Percentiles rank a stretch among this genome's conserved stretches.
Conservation (phyloP, 1,140 invertebrate genomes). For the Wiebesia pumilae region DNA sequence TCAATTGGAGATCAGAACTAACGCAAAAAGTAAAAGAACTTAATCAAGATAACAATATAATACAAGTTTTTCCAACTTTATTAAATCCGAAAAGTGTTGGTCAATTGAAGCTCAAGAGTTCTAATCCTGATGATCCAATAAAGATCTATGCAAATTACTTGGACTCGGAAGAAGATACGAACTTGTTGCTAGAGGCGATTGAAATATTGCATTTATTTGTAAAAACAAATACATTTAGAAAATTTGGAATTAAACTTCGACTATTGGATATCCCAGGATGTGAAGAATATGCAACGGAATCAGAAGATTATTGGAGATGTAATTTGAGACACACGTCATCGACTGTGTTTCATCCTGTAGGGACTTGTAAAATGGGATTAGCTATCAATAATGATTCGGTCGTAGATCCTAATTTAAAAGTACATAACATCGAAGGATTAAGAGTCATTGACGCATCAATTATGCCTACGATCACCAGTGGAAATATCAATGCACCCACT, state of each 20-base stretch:
- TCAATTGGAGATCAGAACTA: slow-evolving; percentile 54
- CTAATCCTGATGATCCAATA: slow-evolving; percentile 80
- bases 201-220: slow-evolving; percentile 54
- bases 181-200: slow-evolving; percentile 60
- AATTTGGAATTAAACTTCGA: slow-evolving; percentile 56
- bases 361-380: slow-evolving; percentile 77
- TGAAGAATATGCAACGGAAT: slow-evolving; percentile 61
- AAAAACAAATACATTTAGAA: slow-evolving; percentile 60
- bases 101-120: slow-evolving; percentile 74
- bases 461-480: slow-evolving; percentile 85
- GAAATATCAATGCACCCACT: slow-evolving; percentile 87
- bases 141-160: slow-evolving; percentile 85
- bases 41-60: slow-evolving; percentile 59
- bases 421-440: slow-evolving; percentile 82
- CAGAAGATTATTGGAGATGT: slow-evolving; percentile 75
- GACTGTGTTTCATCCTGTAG: slow-evolving; percentile 73
- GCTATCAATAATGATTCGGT: slow-evolving; percentile 76
- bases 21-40: slow-evolving; percentile 55
- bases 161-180: slow-evolving; percentile 72
- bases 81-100: slow-evolving; percentile 78
- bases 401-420: slow-evolving; percentile 83
- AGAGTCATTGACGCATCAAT: slow-evolving; percentile 86
- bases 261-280: slow-evolving; percentile 54
- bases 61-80: slow-evolving; percentile 63
- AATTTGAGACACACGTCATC: slow-evolving; percentile 68